phyloP scores from a whole-genome alignment of 35 echinoderm and acorn worm species.

The Apostichopus californicus region DNA sequence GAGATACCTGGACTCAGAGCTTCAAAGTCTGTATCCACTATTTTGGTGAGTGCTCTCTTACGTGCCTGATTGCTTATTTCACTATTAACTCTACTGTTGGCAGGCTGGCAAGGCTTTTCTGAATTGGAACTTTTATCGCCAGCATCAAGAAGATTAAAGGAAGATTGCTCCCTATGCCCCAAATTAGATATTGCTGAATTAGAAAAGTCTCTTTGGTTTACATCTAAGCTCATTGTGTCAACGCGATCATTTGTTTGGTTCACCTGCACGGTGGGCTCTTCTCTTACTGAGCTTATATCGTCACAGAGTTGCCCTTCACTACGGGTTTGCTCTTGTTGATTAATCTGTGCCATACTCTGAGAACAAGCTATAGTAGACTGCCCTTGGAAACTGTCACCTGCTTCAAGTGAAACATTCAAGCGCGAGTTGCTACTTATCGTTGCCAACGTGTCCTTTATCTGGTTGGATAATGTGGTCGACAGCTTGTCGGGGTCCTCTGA shows the following conservation, averaged over 20 bases:
- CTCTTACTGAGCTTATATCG: background rate
- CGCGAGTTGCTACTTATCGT: background rate
- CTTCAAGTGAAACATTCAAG: background rate
- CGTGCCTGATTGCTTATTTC: background rate
- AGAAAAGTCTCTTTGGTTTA: background rate
- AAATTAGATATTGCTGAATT: background rate
- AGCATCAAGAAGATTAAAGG: background rate
- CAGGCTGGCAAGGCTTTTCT: background rate
- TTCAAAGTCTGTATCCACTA: background rate
- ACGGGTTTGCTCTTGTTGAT: background rate
- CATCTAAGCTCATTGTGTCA: background rate
- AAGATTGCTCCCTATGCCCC: background rate
- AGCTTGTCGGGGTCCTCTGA: background rate
- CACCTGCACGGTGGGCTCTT: background rate
- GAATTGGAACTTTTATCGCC: background rate
- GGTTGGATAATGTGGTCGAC: background rate
- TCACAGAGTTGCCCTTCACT: background rate
- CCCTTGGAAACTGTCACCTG: background rate
- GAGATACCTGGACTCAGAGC: background rate
- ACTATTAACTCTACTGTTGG: background rate
- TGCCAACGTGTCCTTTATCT: background rate
- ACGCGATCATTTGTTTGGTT: background rate
- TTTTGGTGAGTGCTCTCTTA: background rate
- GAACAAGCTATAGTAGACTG: background rate
- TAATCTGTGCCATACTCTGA: background rate